These are phyloP conservation scores for Melanaphis sacchari DNA, from an alignment of 1,140 invertebrate species.

Conservation along the genomic window DNA sequence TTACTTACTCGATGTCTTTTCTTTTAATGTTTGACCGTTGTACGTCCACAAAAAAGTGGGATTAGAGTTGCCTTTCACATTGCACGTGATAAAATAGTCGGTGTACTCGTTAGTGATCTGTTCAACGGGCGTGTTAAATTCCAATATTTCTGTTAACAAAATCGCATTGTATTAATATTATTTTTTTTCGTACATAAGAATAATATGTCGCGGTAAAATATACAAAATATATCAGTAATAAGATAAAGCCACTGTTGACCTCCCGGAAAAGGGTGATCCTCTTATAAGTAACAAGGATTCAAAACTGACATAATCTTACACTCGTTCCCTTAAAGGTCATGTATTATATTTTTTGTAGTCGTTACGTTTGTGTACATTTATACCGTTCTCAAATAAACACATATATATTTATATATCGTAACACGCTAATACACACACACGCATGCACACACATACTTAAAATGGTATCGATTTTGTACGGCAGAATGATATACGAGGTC, in stretches of 20 bases:
- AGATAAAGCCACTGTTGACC: background rate
- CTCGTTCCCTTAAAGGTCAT: background rate
- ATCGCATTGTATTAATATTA: background rate
- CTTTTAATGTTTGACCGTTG: background rate
- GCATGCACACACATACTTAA: background rate
- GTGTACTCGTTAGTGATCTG: constrained; percentile 2
- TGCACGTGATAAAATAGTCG: constrained; percentile 20
- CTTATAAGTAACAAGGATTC: background rate
- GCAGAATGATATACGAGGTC: constrained; percentile 49
- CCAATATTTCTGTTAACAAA: constrained; percentile 35
- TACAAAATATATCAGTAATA: background rate
- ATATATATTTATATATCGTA: background rate
- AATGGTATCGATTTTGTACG: constrained; percentile 11
- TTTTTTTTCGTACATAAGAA: background rate
- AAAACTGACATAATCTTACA: background rate
- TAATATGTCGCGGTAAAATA: background rate
- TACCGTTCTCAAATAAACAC: background rate
- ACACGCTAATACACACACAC: background rate
- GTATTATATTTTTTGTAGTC: background rate
- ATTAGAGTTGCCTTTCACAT: constrained; percentile 9
- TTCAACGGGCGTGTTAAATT: constrained; percentile 9
- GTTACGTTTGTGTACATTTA: background rate
- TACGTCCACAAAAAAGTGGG: constrained; percentile 40
- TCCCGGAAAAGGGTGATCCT: background rate
- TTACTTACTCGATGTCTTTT: constrained; percentile 11